Evolutionary conservation across 2,888 invertebrate species (phyloP).

Genomic region (Pachliopta kotzebuea): DNA sequence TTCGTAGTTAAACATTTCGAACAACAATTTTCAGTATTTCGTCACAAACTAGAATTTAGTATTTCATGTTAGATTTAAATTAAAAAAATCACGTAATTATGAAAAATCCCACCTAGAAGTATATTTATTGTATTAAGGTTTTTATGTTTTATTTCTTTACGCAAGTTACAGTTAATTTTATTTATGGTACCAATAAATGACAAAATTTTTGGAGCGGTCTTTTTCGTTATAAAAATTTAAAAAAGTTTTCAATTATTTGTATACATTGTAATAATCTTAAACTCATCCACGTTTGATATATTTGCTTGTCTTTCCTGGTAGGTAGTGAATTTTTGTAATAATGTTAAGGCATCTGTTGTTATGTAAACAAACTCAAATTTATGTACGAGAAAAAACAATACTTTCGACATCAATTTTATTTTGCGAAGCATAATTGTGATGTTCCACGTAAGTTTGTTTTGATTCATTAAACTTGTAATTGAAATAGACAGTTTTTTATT

Average conservation of each 20-base stretch:
- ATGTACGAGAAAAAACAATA: conserved; percentile 39
- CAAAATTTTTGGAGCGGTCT: conserved; percentile 20
- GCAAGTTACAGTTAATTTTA: conserved; percentile 29
- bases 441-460: conserved; percentile 78
- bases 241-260: conserved; percentile 27
- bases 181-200: conserved; percentile 30
- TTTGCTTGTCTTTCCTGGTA: conserved; percentile 52
- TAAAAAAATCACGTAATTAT: conserved; percentile 39
- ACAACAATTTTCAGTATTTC: conserved; percentile 40
- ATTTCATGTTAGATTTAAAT: conserved; percentile 33
- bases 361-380: conserved; percentile 29
- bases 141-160: conserved; percentile 39
- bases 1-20: conserved; percentile 28
- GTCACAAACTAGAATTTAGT: conserved; percentile 34
- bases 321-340: conserved; percentile 52
- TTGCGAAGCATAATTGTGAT: conserved; percentile 81
- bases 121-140: conserved; percentile 63
- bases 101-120: conserved; percentile 69
- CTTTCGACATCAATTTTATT: conserved; percentile 66
- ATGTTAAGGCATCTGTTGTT: conserved; percentile 51
- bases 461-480: conserved; percentile 74
- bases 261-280: conserved; percentile 23
- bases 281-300: conserved; percentile 33
- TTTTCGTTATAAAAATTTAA: conserved; percentile 11
- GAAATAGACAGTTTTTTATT: conserved; percentile 42